A percentile compares a stretch with the other conserved stretches of the same genome.
Conservation (phyloP, 2,888 invertebrate species). For the Drosophila greeni region DNA sequence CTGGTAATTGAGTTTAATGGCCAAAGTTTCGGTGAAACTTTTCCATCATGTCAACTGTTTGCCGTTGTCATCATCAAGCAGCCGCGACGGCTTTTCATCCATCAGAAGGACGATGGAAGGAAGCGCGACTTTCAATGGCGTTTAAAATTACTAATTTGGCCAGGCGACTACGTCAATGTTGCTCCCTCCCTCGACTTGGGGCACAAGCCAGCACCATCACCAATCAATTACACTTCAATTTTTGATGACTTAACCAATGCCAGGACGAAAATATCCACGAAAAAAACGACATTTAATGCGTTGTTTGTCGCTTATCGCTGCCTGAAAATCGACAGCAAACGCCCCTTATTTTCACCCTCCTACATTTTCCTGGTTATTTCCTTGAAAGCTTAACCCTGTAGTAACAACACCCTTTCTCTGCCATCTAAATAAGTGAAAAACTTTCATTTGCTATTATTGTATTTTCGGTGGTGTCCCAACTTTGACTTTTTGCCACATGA, state of each 20-base stretch:
- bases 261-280: slow-evolving; percentile 25
- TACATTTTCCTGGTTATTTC: slow-evolving; percentile 2
- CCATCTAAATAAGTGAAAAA: slow-evolving; percentile 21
- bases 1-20: slow-evolving; percentile 63
- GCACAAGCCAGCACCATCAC: slow-evolving; percentile 57
- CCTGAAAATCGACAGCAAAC: slow-evolving; percentile 46
- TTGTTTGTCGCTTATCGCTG: slow-evolving; percentile 55
- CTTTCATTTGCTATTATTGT: slow-evolving; percentile 39
- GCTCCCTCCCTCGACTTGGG: neutral
- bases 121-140: slow-evolving; percentile 48
- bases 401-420: neutral
- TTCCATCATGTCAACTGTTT: slow-evolving; percentile 27
- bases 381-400: slow-evolving; percentile 35
- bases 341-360: slow-evolving; percentile 4
- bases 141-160: slow-evolving; percentile 64
- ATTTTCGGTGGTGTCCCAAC: slow-evolving; percentile 11
- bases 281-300: slow-evolving; percentile 43
- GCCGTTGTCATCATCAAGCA: slow-evolving; percentile 22
- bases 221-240: slow-evolving; percentile 74
- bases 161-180: slow-evolving; percentile 61
- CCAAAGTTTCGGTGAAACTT: slow-evolving; percentile 56
- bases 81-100: slow-evolving; percentile 17
- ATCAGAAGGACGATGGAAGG: slow-evolving; percentile 19
- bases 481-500: slow-evolving; percentile 16
- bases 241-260: slow-evolving; percentile 55